Evolutionary conservation across 2,113 vertebrate species (phyloP).

Genomic region (Oryzias curvinotus): DNA sequence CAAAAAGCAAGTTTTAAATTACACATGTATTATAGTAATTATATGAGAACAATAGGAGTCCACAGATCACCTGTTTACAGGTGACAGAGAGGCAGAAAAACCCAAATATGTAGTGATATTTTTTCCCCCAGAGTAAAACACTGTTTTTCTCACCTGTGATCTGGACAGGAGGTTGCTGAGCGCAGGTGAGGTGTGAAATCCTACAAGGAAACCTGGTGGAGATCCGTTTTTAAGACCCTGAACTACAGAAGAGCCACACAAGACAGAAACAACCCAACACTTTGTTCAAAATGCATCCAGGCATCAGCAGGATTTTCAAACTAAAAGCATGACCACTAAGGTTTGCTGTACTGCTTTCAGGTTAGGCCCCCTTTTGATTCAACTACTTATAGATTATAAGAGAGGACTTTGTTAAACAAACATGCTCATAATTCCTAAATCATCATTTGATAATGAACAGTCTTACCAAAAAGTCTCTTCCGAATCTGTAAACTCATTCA

Average conservation of each 20-base stretch:
- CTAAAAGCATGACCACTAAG: not conserved
- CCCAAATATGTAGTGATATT: not conserved
- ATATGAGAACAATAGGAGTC: too few species aligned
- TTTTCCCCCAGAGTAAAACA: too few species aligned
- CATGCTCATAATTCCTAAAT: constrained; percentile 21
- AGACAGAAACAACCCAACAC: constrained; percentile 19
- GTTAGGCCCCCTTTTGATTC: not conserved
- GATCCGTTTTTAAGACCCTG: constrained; percentile 6
- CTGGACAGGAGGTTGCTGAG: not conserved
- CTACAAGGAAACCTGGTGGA: constrained; percentile 1
- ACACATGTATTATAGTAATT: too few species aligned
- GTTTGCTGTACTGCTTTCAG: not conserved
- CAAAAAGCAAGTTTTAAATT: too few species aligned
- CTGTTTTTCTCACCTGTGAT: constrained; percentile 29
- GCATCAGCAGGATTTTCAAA: constrained; percentile 5
- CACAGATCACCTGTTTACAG: not conserved
- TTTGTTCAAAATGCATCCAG: not conserved
- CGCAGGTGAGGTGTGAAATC: not conserved
- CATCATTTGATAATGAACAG: constrained; percentile 37
- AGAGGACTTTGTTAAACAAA: not conserved
- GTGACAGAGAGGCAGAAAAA: not conserved
- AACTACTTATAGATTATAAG: constrained; percentile 9
- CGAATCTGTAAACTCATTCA: constrained; percentile 81
- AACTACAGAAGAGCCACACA: constrained; percentile 40
- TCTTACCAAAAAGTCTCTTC: constrained; percentile 88